Percentiles rank a stretch among this genome's conserved stretches.
Conservation (phyloP, 2,113 vertebrate genomes). For the Argyrosomus japonicus region DNA sequence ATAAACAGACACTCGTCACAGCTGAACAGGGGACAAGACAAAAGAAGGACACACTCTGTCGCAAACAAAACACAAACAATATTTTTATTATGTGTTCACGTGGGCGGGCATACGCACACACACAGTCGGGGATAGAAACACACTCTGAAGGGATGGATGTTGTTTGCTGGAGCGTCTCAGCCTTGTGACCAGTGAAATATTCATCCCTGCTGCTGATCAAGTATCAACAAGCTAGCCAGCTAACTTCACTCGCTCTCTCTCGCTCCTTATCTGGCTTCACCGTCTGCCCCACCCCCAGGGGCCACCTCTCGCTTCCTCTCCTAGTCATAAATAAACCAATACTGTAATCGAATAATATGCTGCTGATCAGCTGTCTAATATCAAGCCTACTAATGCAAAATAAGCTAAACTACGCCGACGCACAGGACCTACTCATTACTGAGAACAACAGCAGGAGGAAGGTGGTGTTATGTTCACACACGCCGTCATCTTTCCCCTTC, state of each 20-base stretch:
- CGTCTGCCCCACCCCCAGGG: not conserved
- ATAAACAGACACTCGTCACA: slow-evolving; percentile 2
- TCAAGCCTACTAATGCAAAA: not conserved
- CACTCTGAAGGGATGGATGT: slow-evolving; percentile 9
- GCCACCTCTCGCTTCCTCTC: slow-evolving; percentile 32
- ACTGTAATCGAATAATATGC: slow-evolving; percentile 7
- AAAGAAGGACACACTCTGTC: not conserved
- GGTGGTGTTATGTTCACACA: slow-evolving; percentile 50
- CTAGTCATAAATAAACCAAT: slow-evolving; percentile 49
- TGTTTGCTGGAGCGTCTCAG: slow-evolving; percentile 31
- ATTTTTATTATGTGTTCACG: not conserved
- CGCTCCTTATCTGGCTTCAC: slow-evolving; percentile 32
- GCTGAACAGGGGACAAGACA: not conserved
- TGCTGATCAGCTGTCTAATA: slow-evolving; percentile 11
- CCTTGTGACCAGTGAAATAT: slow-evolving; percentile 76
- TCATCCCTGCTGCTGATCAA: slow-evolving; percentile 73
- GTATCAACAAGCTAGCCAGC: slow-evolving; percentile 60
- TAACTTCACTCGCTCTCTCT: slow-evolving; percentile 26
- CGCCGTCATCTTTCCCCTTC: slow-evolving; percentile 39
- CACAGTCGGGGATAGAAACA: not conserved
- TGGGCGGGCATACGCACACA: not conserved
- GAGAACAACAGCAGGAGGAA: not conserved
- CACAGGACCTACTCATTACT: not conserved
- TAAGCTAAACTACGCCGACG: slow-evolving; percentile 14
- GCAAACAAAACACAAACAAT: slow-evolving; percentile 24